Evolutionary conservation across 2,888 invertebrate genomes (phyloP), one percentile per base, ranked within the genome.

Genomic region (Clanis bilineata): DNA sequence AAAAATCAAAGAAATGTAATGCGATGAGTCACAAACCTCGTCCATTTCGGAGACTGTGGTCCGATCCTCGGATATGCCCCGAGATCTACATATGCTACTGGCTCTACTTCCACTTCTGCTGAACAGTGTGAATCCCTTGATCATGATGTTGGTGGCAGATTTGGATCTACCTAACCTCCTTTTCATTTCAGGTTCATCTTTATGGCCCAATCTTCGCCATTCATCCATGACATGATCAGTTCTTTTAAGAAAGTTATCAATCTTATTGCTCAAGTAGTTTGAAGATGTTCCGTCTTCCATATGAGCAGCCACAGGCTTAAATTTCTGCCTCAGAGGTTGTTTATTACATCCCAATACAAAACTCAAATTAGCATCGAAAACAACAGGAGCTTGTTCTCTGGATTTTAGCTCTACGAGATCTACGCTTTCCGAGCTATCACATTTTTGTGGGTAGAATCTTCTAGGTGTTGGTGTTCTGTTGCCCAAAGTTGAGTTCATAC

Each of bases 151-250:
- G 25, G 96, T 96, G 0, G 96, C 95, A 66, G 96, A 96, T 65
- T 94, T 94, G 1, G 96, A 95, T 72, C 94, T 92, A 3, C 94
- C 94, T 39, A 94, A 72, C 66, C 90, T 92, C 54, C 85, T 77
- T 62, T 83, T 87, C 73, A 79, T 77, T 64, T 90, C 88, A 28
- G 87, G 81, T 60, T 93, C 93, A 66, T 94, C 93, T 68, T 90
- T 93, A 59, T 94, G 94, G 0, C 96, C 96, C 56, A 96, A 73
- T 64, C 95, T 93, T 60, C 94, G 93, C 97, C 97, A 97, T 77
- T 97, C 97, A 74, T 97, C 96, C 94, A 96, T 96, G 0, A 97
- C 95, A 83, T 97, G 97, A 85, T 97, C 97, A 2, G 97, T 97
- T 65, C 96, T 93, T 74, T 94, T 94, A 36, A 97, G 88, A 74